These are phyloP conservation scores for Strigops habroptila DNA, from an alignment of 2,113 vertebrate species.

Conservation along the genomic window DNA sequence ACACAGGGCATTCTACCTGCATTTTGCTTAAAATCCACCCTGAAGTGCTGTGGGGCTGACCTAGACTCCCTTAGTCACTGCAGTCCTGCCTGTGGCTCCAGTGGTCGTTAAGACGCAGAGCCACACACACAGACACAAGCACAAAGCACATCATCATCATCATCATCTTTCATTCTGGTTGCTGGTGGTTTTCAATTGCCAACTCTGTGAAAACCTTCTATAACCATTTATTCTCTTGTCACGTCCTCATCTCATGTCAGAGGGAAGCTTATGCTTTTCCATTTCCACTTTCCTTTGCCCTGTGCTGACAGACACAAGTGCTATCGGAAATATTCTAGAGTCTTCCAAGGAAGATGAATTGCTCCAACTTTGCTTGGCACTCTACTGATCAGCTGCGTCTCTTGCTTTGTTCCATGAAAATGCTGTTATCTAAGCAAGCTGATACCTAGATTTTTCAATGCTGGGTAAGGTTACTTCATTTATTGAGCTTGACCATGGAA, in stretches of 20 bases:
- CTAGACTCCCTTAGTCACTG: neutral
- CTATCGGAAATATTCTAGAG: neutral
- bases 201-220: neutral
- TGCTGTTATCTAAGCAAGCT: neutral
- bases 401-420: slow-evolving; percentile 10
- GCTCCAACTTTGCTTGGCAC: neutral
- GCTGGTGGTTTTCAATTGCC: neutral
- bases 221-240: neutral
- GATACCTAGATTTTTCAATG: slow-evolving; percentile 13
- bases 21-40: neutral
- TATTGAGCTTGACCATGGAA: neutral
- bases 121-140: neutral
- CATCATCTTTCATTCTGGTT: neutral
- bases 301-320: neutral
- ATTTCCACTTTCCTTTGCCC: neutral
- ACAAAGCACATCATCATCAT: neutral
- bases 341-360: neutral
- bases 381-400: neutral
- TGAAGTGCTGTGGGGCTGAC: neutral
- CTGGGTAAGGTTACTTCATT: neutral
- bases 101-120: neutral
- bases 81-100: neutral
- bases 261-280: neutral
- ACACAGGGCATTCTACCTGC: neutral
- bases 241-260: accelerated